These are phyloP conservation scores for Thamnaconus septentrionalis DNA, from an alignment of 2,113 vertebrate genomes.

Conservation along the genomic window DNA sequence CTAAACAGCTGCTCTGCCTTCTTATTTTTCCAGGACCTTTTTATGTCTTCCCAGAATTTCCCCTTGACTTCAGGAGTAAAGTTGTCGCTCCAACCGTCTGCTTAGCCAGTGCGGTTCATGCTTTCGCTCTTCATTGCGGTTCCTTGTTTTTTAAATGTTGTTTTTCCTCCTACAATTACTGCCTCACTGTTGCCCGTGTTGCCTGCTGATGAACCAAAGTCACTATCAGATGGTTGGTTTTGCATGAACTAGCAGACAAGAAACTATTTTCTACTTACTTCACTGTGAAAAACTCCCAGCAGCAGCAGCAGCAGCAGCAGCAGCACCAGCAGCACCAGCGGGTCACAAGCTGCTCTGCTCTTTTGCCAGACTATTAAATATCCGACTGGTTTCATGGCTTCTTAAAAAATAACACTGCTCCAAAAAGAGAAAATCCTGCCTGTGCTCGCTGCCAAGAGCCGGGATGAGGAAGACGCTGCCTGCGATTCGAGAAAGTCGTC, in stretches of 20 bases:
- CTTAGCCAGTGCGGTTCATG: too few species aligned
- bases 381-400: constrained; percentile 23
- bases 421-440: constrained; percentile 6
- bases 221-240: neutral
- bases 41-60: too few species aligned
- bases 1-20: too few species aligned
- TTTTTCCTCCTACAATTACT: too few species aligned
- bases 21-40: too few species aligned
- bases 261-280: constrained; percentile 6
- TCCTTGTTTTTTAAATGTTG: too few species aligned
- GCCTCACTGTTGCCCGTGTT: too few species aligned
- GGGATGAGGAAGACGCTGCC: constrained; percentile 31
- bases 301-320: neutral
- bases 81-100: too few species aligned
- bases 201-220: neutral
- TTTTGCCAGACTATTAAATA: constrained; percentile 34
- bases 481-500: constrained; percentile 42
- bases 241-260: neutral
- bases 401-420: constrained; percentile 37
- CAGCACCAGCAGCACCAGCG: too few species aligned
- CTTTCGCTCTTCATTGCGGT: too few species aligned
- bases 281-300: constrained; percentile 23
- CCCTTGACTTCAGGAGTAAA: too few species aligned
- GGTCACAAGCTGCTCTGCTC: constrained; percentile 47
- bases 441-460: constrained; percentile 9